These are phyloP conservation scores for Myrmecobius fasciatus DNA, from an alignment of 2,113 vertebrate genomes.

Conservation along the genomic window DNA sequence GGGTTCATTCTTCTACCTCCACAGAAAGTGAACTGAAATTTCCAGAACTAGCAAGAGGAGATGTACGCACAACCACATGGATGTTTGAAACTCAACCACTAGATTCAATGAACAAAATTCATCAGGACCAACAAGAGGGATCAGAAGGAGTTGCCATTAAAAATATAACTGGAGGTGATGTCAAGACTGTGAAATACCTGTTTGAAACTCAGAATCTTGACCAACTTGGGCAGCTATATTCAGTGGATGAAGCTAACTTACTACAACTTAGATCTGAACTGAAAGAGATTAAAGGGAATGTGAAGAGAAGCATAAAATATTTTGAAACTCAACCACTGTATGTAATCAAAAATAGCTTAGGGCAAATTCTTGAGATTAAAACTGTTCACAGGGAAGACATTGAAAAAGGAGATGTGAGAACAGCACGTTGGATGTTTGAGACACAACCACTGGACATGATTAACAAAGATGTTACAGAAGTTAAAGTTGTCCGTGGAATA, in stretches of 20 bases:
- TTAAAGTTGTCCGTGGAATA: slow-evolving; percentile 88
- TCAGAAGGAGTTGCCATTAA: slow-evolving; percentile 58
- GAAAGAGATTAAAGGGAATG: slow-evolving; percentile 88
- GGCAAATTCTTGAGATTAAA: slow-evolving; percentile 90
- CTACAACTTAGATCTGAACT: slow-evolving; percentile 88
- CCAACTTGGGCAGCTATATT: slow-evolving; percentile 87
- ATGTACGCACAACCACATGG: slow-evolving; percentile 85
- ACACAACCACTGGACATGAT: slow-evolving; percentile 88
- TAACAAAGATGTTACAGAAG: slow-evolving; percentile 83
- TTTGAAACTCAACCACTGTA: slow-evolving; percentile 91
- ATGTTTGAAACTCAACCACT: slow-evolving; percentile 91
- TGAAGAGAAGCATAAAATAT: slow-evolving; percentile 88
- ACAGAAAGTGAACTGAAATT: slow-evolving; percentile 82
- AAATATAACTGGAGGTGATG: slow-evolving; percentile 87
- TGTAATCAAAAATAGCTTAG: slow-evolving; percentile 88
- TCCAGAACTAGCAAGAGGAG: slow-evolving; percentile 87
- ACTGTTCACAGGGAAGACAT: slow-evolving; percentile 89
- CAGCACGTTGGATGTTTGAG: slow-evolving; percentile 90
- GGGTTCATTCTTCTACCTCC: slow-evolving; percentile 66
- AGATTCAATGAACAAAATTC: slow-evolving; percentile 88
- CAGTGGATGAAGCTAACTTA: slow-evolving; percentile 88
- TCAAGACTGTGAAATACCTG: slow-evolving; percentile 88
- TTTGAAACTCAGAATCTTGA: slow-evolving; percentile 90
- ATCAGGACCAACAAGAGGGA: slow-evolving; percentile 82
- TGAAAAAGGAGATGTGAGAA: slow-evolving; percentile 88